Percentiles rank a stretch among this genome's conserved stretches.
These are phyloP conservation scores for roundworm (Caenorhabditis elegans) DNA, from an alignment of 1,140 invertebrate species.

Conservation along the genomic window WBcel235 BX284604.4:8561501-8562000, in stretches of 20 bases:
- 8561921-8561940: too few relatives aligned
- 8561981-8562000: too few relatives aligned
- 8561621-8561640: neutral
- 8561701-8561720: neutral
- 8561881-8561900: neutral
- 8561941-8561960: too few relatives aligned
- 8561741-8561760: conserved; percentile 21
- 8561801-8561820: neutral
- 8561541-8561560: conserved; percentile 54
- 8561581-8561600: conserved; percentile 33
- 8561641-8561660: too few relatives aligned
- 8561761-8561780: conserved; percentile 15
- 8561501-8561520: conserved; percentile 62
- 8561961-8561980: too few relatives aligned
- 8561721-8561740: conserved; percentile 11
- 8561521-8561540: conserved; percentile 56
- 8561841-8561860: neutral
- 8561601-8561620: neutral
- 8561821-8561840: neutral
- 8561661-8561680: neutral
- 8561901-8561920: neutral
- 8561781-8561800: neutral
- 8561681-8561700: neutral
- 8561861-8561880: neutral
- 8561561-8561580: conserved; percentile 50